Evolutionary conservation across 2,888 invertebrate species (phyloP), one percentile per base, ranked within the genome.

Genomic region (Lochmaea capreae): DNA sequence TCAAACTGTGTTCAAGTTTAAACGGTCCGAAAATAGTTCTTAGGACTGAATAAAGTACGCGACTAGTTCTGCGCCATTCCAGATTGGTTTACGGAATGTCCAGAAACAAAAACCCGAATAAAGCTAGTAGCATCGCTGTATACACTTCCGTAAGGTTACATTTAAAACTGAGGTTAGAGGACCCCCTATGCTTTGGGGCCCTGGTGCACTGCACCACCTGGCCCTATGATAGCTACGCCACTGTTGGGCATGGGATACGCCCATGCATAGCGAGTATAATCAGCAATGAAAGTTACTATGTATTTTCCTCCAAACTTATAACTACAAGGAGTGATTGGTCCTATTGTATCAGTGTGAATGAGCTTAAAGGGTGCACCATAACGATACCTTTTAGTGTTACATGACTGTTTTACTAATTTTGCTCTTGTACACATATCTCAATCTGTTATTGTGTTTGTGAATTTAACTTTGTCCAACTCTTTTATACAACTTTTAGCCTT

Each of bases 351-450:
- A 43, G 43, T 49, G n/a, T 49, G 49, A n/a, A 49, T 49, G 14
- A 49, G 49, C n/a, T 49, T n/a, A 49, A 49, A 49, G n/a, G 49
- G 49, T n/a, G 49, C 49, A 49, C n/a, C 49, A 49, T 49, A 49
- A n/a, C 49, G 43, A 43, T 43, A 49, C 49, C 49, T 49, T 49
- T 49, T 49, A 8, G 49, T 49, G n/a, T n/a, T 49, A 49, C 14
- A 49, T 49, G 49, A n/a, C 4, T 49, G 49, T 49, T 49, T 49
- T 11, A 49, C 49, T 49, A 49, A 49, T 14, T 49, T 49, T 14
- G 49, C 49, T 49, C 14, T 49, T 49, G 49, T 49, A 49, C n/a
- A 49, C 49, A 49, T n/a, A n/a, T 3, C 49, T n/a, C 49, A 49
- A 49, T 49, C 49, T n/a, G n/a, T 16, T 49, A 49, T 49, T n/a